Percentiles rank a stretch among this genome's conserved stretches.
Evolutionary conservation across 1,140 invertebrate genomes (phyloP).

Genomic region (Oedothorax gibbosus): DNA sequence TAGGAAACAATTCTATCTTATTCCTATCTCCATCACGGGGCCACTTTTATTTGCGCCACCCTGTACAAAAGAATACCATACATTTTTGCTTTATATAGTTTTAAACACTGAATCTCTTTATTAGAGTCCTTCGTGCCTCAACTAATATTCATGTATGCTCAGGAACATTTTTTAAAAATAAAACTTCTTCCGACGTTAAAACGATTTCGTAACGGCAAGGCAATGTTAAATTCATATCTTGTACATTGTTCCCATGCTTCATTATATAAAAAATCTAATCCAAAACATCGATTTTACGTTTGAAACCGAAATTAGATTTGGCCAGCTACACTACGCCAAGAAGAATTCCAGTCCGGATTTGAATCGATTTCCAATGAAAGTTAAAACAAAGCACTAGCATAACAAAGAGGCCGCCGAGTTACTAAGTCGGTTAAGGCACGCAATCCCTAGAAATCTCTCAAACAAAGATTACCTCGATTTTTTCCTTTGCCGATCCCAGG

Average conservation of each 20-base stretch:
- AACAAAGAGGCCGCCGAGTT: constrained; percentile 11
- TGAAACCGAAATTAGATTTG: constrained; percentile 19
- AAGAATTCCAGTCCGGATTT: constrained; percentile 24
- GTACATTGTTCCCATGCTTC: constrained; percentile 5
- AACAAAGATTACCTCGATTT: neutral
- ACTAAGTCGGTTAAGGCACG: constrained; percentile 16
- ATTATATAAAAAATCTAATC: constrained; percentile 7
- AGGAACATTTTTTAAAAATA: too few species aligned
- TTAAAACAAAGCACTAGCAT: constrained; percentile 25
- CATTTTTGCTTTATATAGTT: too few species aligned
- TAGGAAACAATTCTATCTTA: too few species aligned
- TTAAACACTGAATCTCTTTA: too few species aligned
- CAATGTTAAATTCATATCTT: neutral
- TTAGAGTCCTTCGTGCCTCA: too few species aligned
- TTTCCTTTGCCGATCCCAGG: neutral
- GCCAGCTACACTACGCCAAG: constrained; percentile 16
- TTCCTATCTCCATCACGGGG: too few species aligned
- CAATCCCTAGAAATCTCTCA: neutral
- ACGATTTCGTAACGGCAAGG: too few species aligned
- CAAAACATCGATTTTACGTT: constrained; percentile 10
- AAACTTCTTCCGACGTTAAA: too few species aligned
- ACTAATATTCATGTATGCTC: too few species aligned
- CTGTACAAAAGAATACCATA: too few species aligned
- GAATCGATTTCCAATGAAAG: constrained; percentile 36
- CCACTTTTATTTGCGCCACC: too few species aligned